A percentile compares a stretch with the other conserved stretches of the same genome.
These are phyloP conservation scores for Staurois parvus DNA, from an alignment of 2,797 vertebrate species.

Conservation along the genomic window DNA sequence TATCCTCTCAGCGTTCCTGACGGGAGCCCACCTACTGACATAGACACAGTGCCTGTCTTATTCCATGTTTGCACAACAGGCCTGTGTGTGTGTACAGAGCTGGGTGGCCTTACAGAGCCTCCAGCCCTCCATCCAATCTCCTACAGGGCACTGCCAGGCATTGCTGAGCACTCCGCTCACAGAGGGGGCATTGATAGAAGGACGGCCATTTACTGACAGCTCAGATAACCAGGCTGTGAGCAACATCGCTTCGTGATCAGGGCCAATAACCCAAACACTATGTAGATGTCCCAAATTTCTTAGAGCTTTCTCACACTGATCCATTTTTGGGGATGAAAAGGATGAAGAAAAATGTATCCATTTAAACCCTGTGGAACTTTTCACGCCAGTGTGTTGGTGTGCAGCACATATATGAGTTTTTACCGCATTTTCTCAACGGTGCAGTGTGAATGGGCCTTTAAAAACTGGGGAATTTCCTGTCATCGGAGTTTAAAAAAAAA, in stretches of 20 bases:
- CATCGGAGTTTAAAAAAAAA: too few relatives aligned
- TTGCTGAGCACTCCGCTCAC: background rate
- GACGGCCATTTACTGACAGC: background rate
- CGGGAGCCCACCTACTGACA: conserved; percentile 19
- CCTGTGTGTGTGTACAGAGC: conserved; percentile 22
- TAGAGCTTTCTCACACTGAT: too few relatives aligned
- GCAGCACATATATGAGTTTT: too few relatives aligned
- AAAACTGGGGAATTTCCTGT: too few relatives aligned
- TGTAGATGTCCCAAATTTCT: too few relatives aligned
- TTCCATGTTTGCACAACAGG: conserved; percentile 13
- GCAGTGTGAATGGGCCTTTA: too few relatives aligned
- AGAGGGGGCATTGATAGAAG: background rate
- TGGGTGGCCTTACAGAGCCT: conserved; percentile 3
- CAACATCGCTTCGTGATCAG: background rate
- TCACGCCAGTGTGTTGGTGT: too few relatives aligned
- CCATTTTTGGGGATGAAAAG: too few relatives aligned
- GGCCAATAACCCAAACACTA: too few relatives aligned
- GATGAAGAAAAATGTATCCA: too few relatives aligned
- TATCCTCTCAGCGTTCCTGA: conserved; percentile 27
- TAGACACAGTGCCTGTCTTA: conserved; percentile 7
- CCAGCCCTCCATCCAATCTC: background rate
- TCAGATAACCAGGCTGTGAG: background rate
- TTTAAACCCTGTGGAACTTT: too few relatives aligned
- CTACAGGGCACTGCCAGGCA: background rate
- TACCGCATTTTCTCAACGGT: too few relatives aligned